phyloP scores from a whole-genome alignment of 2,888 invertebrate species.

The Scotopteryx bipunctaria region DNA sequence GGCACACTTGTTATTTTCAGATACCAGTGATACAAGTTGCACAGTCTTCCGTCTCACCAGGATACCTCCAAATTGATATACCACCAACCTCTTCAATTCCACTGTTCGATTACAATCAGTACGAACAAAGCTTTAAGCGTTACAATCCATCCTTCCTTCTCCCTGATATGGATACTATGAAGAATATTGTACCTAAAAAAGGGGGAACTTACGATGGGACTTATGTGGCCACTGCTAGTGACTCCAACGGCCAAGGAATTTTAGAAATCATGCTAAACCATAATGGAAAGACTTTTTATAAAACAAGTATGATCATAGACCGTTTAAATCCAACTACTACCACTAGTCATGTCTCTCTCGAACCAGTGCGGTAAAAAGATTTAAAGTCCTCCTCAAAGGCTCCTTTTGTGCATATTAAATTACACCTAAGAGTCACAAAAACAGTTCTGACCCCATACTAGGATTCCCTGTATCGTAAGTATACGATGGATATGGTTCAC shows the following conservation, averaged over 20 bases:
- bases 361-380: too few relatives aligned
- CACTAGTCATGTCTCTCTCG: too few relatives aligned
- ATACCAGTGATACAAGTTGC: slow-evolving; percentile 12
- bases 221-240: neutral
- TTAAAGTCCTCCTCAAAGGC: too few relatives aligned
- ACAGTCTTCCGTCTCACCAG: slow-evolving; percentile 3
- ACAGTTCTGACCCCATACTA: too few relatives aligned
- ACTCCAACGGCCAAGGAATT: slow-evolving; percentile 8
- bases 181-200: neutral
- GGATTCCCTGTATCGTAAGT: too few relatives aligned
- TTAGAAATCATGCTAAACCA: slow-evolving; percentile 11
- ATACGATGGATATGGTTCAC: too few relatives aligned
- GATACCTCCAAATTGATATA: slow-evolving; percentile 3
- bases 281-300: slow-evolving; percentile 15
- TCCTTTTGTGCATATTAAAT: too few relatives aligned
- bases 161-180: neutral
- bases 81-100: slow-evolving; percentile 8
- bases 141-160: neutral
- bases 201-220: neutral
- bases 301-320: slow-evolving; percentile 25
- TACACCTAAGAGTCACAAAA: too few relatives aligned
- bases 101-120: neutral
- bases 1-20: slow-evolving; percentile 38
- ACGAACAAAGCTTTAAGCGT: neutral
- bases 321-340: too few relatives aligned